Conservation (phyloP, 2,113 vertebrate species). For the Alaudala cheleensis region DNA sequence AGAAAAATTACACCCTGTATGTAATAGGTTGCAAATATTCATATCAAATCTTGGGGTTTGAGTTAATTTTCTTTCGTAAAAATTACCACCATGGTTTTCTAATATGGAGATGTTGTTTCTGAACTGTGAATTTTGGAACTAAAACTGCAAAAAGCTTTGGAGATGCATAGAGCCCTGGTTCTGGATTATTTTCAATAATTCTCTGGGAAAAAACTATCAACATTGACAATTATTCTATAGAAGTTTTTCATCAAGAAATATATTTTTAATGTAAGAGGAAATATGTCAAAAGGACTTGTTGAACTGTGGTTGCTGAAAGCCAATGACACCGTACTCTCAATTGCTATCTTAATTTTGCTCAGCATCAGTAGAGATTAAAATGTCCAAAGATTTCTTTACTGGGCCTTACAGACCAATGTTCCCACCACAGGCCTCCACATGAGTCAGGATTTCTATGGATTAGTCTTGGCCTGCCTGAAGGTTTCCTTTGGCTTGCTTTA, state of each 20-base stretch:
- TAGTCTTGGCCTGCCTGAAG: not conserved
- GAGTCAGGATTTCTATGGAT: not conserved
- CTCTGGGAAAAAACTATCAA: not conserved
- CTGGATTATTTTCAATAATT: not conserved
- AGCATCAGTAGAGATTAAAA: not conserved
- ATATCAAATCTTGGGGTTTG: not conserved
- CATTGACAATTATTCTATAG: not conserved
- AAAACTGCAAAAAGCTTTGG: not conserved
- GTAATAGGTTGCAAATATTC: not conserved
- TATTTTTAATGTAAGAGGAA: not conserved
- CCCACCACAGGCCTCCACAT: not conserved
- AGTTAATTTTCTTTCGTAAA: not conserved
- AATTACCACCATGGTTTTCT: not conserved
- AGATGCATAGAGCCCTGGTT: not conserved
- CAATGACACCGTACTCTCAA: not conserved
- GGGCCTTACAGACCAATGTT: not conserved
- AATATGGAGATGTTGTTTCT: not conserved
- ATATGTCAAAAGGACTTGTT: not conserved
- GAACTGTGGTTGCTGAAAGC: not conserved
- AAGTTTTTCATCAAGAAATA: not conserved
- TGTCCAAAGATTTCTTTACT: not conserved
- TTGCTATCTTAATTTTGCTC: not conserved
- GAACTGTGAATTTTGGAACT: not conserved
- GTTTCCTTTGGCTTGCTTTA: not conserved
- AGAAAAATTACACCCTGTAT: not conserved